Conservation (phyloP, 2,113 vertebrate genomes). For the Dunckerocampus dactyliophorus region DNA sequence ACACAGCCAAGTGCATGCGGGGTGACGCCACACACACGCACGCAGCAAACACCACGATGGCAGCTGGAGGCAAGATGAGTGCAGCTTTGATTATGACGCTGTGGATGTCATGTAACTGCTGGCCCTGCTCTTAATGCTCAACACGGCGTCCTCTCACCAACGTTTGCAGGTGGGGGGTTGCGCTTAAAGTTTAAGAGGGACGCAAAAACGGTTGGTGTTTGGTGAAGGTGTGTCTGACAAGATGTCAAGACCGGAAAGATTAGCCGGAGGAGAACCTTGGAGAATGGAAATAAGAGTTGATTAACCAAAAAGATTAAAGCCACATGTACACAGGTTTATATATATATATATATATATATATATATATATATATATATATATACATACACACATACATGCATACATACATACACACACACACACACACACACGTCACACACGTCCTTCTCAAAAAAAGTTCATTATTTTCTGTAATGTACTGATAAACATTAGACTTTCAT, state of each 20-base stretch:
- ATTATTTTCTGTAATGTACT: too few relatives aligned
- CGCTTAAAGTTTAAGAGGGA: constrained; percentile 5
- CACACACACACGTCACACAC: too few relatives aligned
- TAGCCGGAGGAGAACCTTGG: not conserved
- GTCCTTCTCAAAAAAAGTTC: too few relatives aligned
- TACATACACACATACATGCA: too few relatives aligned
- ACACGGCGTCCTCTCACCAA: constrained; percentile 29
- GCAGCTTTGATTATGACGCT: constrained; percentile 32
- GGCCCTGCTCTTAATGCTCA: constrained; percentile 30
- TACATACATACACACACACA: too few relatives aligned
- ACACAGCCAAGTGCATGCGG: too few relatives aligned
- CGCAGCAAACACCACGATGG: constrained; percentile 2
- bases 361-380: too few relatives aligned
- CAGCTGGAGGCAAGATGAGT: constrained; percentile 30
- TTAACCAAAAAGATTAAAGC: constrained; percentile 14
- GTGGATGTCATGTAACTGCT: constrained; percentile 34
- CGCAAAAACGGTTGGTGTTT: constrained; percentile 2
- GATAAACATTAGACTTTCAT: too few relatives aligned
- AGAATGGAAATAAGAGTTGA: constrained; percentile 2
- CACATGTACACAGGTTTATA: too few relatives aligned
- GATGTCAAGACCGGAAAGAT: constrained; percentile 26
- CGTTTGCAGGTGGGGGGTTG: constrained; percentile 1
- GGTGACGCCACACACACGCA: too few relatives aligned
- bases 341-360: too few relatives aligned
- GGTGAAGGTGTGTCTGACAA: constrained; percentile 29